Percentiles rank a stretch among this genome's conserved stretches.
Evolutionary conservation across 2,797 vertebrate genomes (phyloP).

Genomic region (Semaprochilodus insignis): DNA sequence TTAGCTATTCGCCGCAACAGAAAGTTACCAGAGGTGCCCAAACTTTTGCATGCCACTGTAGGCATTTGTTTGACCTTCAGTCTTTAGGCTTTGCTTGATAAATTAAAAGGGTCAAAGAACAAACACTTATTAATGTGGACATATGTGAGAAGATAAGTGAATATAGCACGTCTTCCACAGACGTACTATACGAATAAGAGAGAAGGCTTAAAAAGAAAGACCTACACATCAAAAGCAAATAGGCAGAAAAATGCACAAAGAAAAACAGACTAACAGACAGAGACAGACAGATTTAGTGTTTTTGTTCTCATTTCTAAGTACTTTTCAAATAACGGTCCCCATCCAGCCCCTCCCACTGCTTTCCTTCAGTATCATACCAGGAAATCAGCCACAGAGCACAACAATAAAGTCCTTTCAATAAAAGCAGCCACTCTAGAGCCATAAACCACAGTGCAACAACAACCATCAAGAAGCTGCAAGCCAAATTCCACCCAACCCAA

Average conservation of each 20-base stretch:
- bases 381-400: constrained; percentile 25
- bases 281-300: neutral
- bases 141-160: no score
- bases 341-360: constrained; percentile 34
- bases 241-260: neutral
- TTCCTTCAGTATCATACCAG: constrained; percentile 47
- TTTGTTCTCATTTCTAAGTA: neutral
- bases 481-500: constrained; percentile 11
- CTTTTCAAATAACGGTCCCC: constrained; percentile 14
- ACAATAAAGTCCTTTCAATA: constrained; percentile 49
- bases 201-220: no score
- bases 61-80: no score
- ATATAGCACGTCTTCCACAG: no score
- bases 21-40: no score
- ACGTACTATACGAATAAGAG: no score
- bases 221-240: neutral
- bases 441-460: constrained; percentile 30
- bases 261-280: neutral
- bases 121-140: no score
- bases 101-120: no score
- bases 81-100: no score
- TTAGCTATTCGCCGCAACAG: no score
- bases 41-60: no score
- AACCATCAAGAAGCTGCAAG: constrained; percentile 1
- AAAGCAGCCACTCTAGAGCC: constrained; percentile 20